Conservation (phyloP, 2,888 invertebrate species). For the Chydorus sphaericus region DNA sequence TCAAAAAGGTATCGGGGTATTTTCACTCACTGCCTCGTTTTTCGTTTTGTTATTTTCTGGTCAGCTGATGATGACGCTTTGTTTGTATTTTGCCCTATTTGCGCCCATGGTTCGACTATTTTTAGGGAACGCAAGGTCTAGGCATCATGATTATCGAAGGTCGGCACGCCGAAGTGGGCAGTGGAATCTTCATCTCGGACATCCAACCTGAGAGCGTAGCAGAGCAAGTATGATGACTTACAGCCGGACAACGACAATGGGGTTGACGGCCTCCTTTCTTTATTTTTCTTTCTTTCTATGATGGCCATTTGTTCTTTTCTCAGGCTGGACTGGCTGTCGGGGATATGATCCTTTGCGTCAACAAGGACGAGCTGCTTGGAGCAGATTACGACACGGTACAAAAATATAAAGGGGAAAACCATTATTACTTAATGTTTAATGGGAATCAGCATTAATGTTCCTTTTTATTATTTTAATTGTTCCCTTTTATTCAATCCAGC, state of each 20-base stretch:
- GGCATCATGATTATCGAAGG: conserved; percentile 94
- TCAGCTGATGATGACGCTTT: too few species aligned
- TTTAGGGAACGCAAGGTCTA: conserved; percentile 58
- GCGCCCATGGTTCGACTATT: too few species aligned
- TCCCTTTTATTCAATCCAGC: too few species aligned
- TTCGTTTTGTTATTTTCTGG: conserved; percentile 19
- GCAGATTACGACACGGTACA: conserved; percentile 74
- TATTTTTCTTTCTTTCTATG: too few species aligned
- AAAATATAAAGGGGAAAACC: too few species aligned
- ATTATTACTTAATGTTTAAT: neutral
- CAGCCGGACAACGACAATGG: neutral
- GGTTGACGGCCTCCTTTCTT: neutral
- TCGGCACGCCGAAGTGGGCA: conserved; percentile 77
- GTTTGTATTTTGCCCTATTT: too few species aligned
- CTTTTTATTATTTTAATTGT: too few species aligned
- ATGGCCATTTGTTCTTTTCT: too few species aligned
- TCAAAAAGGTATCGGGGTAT: conserved; percentile 57
- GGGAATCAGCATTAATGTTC: too few species aligned
- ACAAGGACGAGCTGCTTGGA: conserved; percentile 76
- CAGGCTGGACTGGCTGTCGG: conserved; percentile 90
- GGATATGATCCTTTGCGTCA: conserved; percentile 91
- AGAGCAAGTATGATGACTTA: conserved; percentile 44
- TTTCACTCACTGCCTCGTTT: neutral
- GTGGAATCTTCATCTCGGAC: conserved; percentile 85
- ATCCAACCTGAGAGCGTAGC: conserved; percentile 80